Evolutionary conservation across 2,113 vertebrate species (phyloP).

Genomic region (Tapirus terrestris): DNA sequence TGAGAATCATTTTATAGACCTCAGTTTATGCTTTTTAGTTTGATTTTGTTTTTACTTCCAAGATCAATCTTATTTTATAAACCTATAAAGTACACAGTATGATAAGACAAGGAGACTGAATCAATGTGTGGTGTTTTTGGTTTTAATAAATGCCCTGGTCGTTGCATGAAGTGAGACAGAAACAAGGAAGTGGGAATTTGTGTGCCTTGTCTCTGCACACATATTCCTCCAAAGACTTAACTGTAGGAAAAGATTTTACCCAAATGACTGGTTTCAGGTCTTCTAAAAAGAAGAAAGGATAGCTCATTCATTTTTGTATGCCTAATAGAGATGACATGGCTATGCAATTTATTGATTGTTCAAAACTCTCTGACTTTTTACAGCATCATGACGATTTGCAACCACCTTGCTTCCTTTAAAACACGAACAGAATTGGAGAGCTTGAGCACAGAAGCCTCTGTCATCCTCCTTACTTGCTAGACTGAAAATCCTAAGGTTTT

Average conservation of each 20-base stretch:
- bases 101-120: background rate
- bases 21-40: background rate
- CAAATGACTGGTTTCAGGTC: background rate
- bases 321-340: background rate
- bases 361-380: background rate
- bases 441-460: background rate
- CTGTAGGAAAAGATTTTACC: background rate
- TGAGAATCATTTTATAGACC: background rate
- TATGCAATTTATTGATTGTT: background rate
- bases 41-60: conserved; percentile 27
- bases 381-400: background rate
- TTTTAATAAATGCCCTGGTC: too few species aligned
- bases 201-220: background rate
- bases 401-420: background rate
- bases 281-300: background rate
- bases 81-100: background rate
- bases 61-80: background rate
- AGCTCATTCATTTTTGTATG: background rate
- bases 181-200: background rate
- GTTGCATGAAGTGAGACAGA: background rate
- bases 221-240: background rate
- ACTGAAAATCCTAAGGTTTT: background rate
- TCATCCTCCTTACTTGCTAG: background rate
- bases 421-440: background rate
- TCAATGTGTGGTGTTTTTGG: fast-evolving